Base-by-base conservation (phyloP, 2,797 vertebrate genomes). In the Triplophysa yarkandensis region DNA sequence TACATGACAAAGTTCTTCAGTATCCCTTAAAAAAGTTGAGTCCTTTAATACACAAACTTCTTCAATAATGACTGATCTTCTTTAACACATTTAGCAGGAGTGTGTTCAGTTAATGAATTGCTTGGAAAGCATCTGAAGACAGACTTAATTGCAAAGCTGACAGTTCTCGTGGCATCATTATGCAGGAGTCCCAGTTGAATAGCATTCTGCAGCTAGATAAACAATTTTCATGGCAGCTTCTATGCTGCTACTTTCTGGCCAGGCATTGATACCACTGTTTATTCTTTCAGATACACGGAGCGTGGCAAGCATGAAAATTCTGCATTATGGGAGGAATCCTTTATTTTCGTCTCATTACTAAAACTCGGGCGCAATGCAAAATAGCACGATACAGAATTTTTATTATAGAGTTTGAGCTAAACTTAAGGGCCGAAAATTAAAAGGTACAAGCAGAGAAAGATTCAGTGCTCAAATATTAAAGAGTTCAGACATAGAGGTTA, bases 341-440 rank as follows among this genome's bases (percentile, higher is more conserved):
- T 89, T 88, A 93, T 94, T 95, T 94, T 93, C 85, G 90, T 92
- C 90, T 92, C 90, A 93, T 93, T 93, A 90, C 91, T 90, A 86
- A 81, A 70, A 81, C 58, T 74, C 79, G 77, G 85, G 83, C 65
- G 27, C 75, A 92, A 94, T 93, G 81, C 80, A 91, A 93, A 94
- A 74, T 70, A 84, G 58, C 65, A 74, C 41, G 63, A 41, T 65
- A 32, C 62, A 39, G 27, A n/a, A n/a, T n/a, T 8, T 27, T 58
- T 57, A 46, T 57, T 32, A 62, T 23, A 64, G 19, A 27, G 23
- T 57, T 66, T 25, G 44, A 11, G 52, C 27, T 32, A 62, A 46
- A 62, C 67, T 48, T 30, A 19, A 39, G 10, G 30, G 62, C 50
- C 19, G 43, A 32, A 23, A 52, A 34, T 61, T 41, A 50, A 21